Conservation (phyloP, 2,113 vertebrate genomes). For the Rhegmatorhina hoffmannsi region DNA sequence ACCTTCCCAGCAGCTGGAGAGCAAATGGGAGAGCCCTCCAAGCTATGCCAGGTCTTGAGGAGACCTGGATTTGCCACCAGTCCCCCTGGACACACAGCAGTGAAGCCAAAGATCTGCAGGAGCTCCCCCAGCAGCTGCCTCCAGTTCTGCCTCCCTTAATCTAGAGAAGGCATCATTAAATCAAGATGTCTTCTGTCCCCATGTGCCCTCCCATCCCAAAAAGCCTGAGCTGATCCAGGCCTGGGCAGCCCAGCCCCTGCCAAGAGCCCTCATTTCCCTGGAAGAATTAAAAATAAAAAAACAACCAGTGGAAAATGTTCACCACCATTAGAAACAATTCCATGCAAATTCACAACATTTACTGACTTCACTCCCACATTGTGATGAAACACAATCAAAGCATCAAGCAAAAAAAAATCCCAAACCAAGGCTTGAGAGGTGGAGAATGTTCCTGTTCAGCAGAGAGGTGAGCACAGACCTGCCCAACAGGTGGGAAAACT, state of each 20-base stretch:
- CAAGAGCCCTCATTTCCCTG: background rate
- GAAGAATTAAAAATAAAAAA: background rate
- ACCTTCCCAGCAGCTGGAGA: background rate
- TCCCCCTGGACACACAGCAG: background rate
- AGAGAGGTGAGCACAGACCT: background rate
- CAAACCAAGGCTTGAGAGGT: background rate
- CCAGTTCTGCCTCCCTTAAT: background rate
- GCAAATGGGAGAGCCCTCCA: fast-evolving
- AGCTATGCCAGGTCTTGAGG: fast-evolving
- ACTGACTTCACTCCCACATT: background rate
- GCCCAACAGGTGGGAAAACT: background rate
- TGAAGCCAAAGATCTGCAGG: background rate
- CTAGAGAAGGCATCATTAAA: background rate
- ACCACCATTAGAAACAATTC: background rate
- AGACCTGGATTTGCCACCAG: background rate
- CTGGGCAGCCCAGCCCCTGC: background rate
- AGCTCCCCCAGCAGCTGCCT: background rate
- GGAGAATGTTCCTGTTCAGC: background rate
- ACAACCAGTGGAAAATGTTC: background rate
- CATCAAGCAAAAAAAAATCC: background rate
- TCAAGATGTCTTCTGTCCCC: background rate
- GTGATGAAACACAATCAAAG: background rate
- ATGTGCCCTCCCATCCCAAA: background rate
- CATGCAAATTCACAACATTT: background rate
- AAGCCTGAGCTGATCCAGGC: background rate